A percentile compares a stretch with the other conserved stretches of the same genome.
These are phyloP conservation scores for Polyergus mexicanus DNA, from an alignment of 1,140 invertebrate genomes.

Conservation along the genomic window DNA sequence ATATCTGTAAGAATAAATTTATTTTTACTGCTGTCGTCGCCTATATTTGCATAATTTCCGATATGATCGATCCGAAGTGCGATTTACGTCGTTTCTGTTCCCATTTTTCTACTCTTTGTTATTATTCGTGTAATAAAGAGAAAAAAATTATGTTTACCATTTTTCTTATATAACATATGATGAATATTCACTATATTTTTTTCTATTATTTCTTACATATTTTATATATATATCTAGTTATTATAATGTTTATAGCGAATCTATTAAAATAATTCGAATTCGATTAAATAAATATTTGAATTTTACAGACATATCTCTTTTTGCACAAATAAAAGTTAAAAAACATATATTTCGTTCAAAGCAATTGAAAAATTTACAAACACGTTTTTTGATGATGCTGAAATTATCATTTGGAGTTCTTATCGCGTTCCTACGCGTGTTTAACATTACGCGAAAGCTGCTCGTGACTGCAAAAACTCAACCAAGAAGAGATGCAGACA, in stretches of 20 bases:
- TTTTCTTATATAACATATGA: not conserved
- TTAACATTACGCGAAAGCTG: not conserved
- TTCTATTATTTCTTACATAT: not conserved
- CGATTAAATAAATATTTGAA: not conserved
- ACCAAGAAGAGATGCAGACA: conserved; percentile 15
- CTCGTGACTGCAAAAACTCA: not conserved
- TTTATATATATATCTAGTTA: not conserved
- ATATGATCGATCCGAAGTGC: not conserved
- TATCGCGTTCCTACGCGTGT: conserved; percentile 24
- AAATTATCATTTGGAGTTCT: conserved; percentile 1
- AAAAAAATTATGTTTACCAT: not conserved
- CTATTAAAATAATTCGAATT: not conserved
- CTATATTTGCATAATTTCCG: not conserved
- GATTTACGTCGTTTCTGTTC: not conserved
- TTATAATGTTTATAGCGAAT: not conserved
- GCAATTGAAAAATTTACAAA: not conserved
- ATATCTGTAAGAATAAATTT: not conserved
- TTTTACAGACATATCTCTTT: not conserved
- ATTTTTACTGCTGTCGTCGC: conserved; percentile 2
- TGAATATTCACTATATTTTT: not conserved
- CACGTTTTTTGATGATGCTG: not conserved
- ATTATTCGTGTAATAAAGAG: not conserved
- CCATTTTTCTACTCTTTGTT: not conserved
- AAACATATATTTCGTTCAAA: not conserved
- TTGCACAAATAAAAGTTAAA: not conserved